phyloP scores from a whole-genome alignment of 2,113 vertebrate genomes.

The Onychostoma macrolepis region DNA sequence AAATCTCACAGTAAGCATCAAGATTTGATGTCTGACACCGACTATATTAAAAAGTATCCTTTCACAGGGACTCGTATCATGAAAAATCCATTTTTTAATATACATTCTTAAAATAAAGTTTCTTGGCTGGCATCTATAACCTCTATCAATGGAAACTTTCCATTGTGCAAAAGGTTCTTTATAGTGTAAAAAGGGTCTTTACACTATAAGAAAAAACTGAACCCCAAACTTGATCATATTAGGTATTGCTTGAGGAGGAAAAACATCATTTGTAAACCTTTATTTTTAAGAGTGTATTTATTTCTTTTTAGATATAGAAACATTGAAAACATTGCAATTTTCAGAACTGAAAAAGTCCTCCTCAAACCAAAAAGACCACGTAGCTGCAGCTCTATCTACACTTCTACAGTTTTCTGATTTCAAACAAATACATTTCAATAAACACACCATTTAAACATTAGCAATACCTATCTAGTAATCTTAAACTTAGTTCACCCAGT shows the following conservation, averaged over 20 bases:
- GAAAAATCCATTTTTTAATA: neutral
- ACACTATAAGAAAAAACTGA: too few species aligned
- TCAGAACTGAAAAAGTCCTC: neutral
- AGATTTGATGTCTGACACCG: neutral
- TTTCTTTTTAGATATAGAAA: neutral
- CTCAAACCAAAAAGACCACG: neutral
- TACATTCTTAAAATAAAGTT: neutral
- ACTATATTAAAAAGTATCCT: neutral
- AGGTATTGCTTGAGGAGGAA: too few species aligned
- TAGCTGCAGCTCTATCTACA: neutral
- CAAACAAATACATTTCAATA: neutral
- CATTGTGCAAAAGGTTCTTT: neutral
- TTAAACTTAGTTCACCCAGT: neutral
- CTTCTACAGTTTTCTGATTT: neutral
- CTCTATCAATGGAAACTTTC: neutral
- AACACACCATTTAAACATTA: neutral
- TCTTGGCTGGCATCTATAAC: neutral
- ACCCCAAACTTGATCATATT: neutral
- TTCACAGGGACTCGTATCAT: neutral
- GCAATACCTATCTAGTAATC: neutral
- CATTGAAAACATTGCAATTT: neutral
- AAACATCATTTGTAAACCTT: neutral
- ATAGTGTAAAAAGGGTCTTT: neutral
- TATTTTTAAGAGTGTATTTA: neutral
- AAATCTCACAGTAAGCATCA: neutral